Evolutionary conservation across 2,888 invertebrate genomes (phyloP), one percentile per base, ranked within the genome.

Genomic region (Sesia apiformis): DNA sequence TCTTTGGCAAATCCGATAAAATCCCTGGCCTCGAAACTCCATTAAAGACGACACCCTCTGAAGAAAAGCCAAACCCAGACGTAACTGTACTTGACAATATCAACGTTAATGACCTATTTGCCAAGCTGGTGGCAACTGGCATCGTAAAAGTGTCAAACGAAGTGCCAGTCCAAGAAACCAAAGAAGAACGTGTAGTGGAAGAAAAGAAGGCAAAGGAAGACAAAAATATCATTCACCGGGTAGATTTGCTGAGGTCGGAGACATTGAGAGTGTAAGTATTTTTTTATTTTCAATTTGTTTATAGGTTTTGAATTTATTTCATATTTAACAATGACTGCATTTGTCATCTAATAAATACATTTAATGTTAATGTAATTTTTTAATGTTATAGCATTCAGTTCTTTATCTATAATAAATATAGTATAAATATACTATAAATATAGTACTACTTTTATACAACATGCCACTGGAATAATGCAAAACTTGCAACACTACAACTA

Each of bases 51-150:
- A 23, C 23, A 23, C 23, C 23, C 23, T 55, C 66, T 0, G 79
- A 81, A 0, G 83, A 84, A 53, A 80, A 81, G 0, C 79, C 82
- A 0, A 38, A 64, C 76, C 40, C 61, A 2, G 41, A 57, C 6
- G 56, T 81, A 8, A 78, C 81, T 7, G 60, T 73, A 6, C 70
- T 90, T 0, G 75, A 81, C 38, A 79, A 82, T 55, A 76, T 93
- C 3, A 95, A 97, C 69, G 94, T 98, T 39, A 94, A 92, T 58
- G 96, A 96, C 62, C 84, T 98, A 40, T 95, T 97, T 73, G 94
- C 95, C 59, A 96, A 96, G 77, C 83, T 98, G 4, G 93, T 97
- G 1, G 95, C 95, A 0, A 94, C 95, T 3, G 98, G 88, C 6
- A 83, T 85, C 0, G 84, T 87, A 3, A 72, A 76, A 40, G 62